These are phyloP conservation scores for Halichondria panicea DNA, from an alignment of 37 sponge, comb jelly and placozoan species.

Conservation along the genomic window DNA sequence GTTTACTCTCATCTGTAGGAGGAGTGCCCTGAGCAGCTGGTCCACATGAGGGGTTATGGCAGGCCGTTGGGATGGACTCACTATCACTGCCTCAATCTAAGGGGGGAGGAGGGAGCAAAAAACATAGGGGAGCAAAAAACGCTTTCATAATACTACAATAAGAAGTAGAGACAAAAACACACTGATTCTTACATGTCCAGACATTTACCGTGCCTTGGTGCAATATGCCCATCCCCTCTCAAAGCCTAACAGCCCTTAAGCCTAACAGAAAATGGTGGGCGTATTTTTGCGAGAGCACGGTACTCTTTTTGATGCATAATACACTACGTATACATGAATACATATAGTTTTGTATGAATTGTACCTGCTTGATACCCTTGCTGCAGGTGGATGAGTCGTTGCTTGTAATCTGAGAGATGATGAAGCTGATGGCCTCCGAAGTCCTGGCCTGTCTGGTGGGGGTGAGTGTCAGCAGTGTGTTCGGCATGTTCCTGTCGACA, in stretches of 20 bases:
- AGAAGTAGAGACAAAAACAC: too few relatives aligned
- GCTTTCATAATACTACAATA: too few relatives aligned
- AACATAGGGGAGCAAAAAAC: background rate
- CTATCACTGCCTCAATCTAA: slow-evolving; percentile 55
- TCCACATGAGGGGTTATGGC: slow-evolving; percentile 54
- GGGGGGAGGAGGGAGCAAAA: background rate
- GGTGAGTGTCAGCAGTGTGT: slow-evolving; percentile 33
- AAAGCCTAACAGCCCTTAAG: too few relatives aligned
- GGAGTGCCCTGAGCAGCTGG: slow-evolving; percentile 67
- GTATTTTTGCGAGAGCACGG: too few relatives aligned
- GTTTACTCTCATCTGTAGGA: slow-evolving; percentile 71
- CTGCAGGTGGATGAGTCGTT: slow-evolving; percentile 18
- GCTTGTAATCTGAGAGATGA: slow-evolving; percentile 82
- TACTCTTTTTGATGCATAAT: too few relatives aligned
- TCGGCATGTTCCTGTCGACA: too few relatives aligned
- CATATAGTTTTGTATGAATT: background rate
- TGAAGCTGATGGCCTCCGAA: slow-evolving; percentile 60
- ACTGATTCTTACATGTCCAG: too few relatives aligned
- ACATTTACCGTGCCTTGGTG: too few relatives aligned
- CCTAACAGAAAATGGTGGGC: too few relatives aligned
- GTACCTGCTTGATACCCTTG: slow-evolving; percentile 51
- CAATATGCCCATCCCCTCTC: too few relatives aligned
- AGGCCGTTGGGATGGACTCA: slow-evolving; percentile 29
- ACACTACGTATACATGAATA: too few relatives aligned
- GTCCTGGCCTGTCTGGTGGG: slow-evolving; percentile 53